phyloP scores from a whole-genome alignment of 2,113 vertebrate species.

The Notiomystis cincta region DNA sequence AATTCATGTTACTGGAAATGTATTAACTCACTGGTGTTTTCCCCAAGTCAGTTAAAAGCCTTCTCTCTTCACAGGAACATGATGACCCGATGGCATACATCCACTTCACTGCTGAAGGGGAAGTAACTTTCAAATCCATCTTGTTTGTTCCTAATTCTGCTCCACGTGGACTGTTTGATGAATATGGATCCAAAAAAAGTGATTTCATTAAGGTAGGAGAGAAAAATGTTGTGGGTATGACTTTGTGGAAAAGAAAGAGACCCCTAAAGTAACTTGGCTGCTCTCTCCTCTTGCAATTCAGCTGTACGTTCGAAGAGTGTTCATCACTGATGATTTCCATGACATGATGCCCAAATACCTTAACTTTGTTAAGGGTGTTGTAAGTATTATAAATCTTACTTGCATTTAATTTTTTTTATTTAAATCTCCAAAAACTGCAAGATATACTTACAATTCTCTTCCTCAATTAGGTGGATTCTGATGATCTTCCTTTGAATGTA shows the following conservation, averaged over 20 bases:
- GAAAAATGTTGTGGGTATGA: background rate
- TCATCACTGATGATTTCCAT: conserved; percentile 99
- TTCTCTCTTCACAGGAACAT: conserved; percentile 74
- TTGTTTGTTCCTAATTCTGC: conserved; percentile 92
- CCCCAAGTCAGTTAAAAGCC: background rate
- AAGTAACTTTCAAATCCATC: conserved; percentile 98
- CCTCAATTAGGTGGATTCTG: conserved; percentile 88
- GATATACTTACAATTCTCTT: background rate
- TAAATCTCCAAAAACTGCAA: background rate
- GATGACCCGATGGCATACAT: conserved; percentile 92
- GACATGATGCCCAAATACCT: conserved; percentile 99
- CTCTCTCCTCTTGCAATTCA: conserved; percentile 46
- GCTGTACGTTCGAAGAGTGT: conserved; percentile 96
- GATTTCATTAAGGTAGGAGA: conserved; percentile 92
- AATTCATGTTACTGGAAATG: fast-evolving
- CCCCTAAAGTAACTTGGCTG: background rate
- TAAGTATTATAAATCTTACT: conserved; percentile 70
- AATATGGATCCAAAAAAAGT: conserved; percentile 97
- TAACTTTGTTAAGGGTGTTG: conserved; percentile 96
- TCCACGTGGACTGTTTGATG: conserved; percentile 94
- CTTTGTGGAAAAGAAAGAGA: background rate
- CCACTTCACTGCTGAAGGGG: conserved; percentile 97
- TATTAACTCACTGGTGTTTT: background rate
- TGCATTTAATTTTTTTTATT: background rate
- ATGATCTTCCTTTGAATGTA: conserved; percentile 96